These are phyloP conservation scores for Vireo altiloquus DNA, from an alignment of 2,113 vertebrate species.

Conservation along the genomic window DNA sequence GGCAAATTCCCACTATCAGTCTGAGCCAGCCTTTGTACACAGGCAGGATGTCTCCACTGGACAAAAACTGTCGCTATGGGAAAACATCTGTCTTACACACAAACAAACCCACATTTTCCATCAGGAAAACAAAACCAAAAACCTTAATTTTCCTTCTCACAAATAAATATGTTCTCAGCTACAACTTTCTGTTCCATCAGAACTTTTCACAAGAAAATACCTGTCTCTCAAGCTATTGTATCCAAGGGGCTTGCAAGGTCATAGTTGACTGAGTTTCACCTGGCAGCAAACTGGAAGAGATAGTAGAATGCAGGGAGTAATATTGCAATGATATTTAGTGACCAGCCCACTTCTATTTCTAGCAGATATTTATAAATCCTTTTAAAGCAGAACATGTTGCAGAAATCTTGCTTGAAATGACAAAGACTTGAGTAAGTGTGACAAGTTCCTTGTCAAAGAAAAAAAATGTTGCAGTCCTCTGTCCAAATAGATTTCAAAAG, in stretches of 20 bases:
- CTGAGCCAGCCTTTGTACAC: not conserved
- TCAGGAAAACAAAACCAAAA: not conserved
- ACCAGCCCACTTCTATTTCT: not conserved
- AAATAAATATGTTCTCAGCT: not conserved
- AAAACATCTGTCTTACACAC: not conserved
- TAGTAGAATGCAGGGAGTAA: not conserved
- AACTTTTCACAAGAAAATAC: not conserved
- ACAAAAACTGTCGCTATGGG: not conserved
- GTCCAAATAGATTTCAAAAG: constrained; percentile 24
- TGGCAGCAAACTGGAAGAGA: not conserved
- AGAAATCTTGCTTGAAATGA: not conserved
- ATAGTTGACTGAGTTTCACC: not conserved
- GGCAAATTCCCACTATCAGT: not conserved
- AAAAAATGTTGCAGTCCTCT: not conserved
- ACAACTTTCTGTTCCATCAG: not conserved
- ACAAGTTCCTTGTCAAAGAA: not conserved
- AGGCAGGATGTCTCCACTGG: not conserved
- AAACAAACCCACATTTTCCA: not conserved
- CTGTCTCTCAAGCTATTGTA: not conserved
- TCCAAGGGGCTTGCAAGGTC: not conserved
- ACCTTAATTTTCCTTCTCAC: not conserved
- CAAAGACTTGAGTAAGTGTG: constrained; percentile 35
- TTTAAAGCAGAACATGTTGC: constrained; percentile 2
- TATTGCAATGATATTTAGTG: not conserved
- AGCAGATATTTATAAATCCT: constrained; percentile 2